Evolutionary conservation across 2,888 invertebrate genomes (phyloP).

Genomic region (Drosophila seclusa): DNA sequence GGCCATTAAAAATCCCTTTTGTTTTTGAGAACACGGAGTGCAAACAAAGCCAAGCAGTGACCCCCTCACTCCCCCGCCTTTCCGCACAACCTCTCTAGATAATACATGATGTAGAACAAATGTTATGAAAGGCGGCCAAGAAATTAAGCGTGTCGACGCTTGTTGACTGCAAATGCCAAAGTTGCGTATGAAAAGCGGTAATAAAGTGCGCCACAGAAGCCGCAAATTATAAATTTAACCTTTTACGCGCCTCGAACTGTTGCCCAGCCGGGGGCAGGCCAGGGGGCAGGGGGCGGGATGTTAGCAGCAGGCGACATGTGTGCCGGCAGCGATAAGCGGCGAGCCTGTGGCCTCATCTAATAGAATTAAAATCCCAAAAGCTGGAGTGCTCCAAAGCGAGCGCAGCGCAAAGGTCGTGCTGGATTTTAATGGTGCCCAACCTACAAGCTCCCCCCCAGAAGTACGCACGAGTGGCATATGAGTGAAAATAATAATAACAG

Average conservation of each 20-base stretch:
- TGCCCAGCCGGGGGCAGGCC: slow-evolving; percentile 27
- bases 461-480: slow-evolving; percentile 62
- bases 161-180: slow-evolving; percentile 80
- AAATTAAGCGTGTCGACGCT: slow-evolving; percentile 81
- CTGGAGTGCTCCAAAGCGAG: slow-evolving; percentile 68
- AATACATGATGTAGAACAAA: slow-evolving; percentile 74
- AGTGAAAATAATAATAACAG: slow-evolving; percentile 80
- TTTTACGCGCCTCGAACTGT: slow-evolving; percentile 60
- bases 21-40: slow-evolving; percentile 40
- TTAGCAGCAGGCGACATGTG: slow-evolving; percentile 54
- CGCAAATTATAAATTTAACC: slow-evolving; percentile 79
- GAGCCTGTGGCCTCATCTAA: slow-evolving; percentile 57
- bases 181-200: slow-evolving; percentile 64
- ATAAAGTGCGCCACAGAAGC: slow-evolving; percentile 73
- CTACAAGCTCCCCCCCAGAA: slow-evolving; percentile 3
- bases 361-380: slow-evolving; percentile 71
- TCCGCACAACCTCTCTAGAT: not conserved
- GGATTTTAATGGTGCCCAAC: slow-evolving; percentile 64
- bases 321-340: slow-evolving; percentile 67
- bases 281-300: not conserved
- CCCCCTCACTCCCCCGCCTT: not conserved
- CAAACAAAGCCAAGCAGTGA: slow-evolving; percentile 38
- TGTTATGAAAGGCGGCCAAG: slow-evolving; percentile 75
- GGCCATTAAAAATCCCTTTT: slow-evolving; percentile 75
- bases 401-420: slow-evolving; percentile 63